Evolutionary conservation across 2,888 invertebrate species (phyloP), one percentile per base, ranked within the genome.

Genomic region (Drosophila austrosaltans): DNA sequence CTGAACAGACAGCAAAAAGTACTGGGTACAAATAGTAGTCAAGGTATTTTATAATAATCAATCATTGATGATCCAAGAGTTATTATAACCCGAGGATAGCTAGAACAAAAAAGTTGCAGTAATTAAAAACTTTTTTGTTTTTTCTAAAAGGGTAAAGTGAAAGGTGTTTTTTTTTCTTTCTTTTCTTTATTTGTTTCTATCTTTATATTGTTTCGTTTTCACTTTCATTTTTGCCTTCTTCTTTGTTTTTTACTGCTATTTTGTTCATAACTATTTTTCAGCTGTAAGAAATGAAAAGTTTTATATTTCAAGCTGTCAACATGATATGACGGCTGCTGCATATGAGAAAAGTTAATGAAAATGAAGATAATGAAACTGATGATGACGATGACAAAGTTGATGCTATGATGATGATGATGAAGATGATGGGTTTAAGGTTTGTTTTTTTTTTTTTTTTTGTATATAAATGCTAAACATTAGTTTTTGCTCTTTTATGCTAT

Each of bases 121-220:
- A 76, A 77, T 77, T 77, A 73, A 76, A 77, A 77, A 73, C 56
- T 65, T 72, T 77, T 69, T 48, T 63, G 8, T 48, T 48, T 20
- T 25, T 25, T 12, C 22, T 57, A 20, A 36, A 32, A 36, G 22
- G 22, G 48, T 48, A 48, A 25, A 25, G 48, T 48, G 10, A 48
- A 48, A 25, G 48, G 10, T 48, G 22, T 48, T 48, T 48, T 30
- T 30, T 48, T 48, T 48, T 48, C 25, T 25, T 25, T 48, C 10
- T 48, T 22, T 25, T 16, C 16, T 16, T 16, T 16, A 16, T 16
- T 16, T 16, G 16, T 48, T 48, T 48, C 48, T 25, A 48, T 48
- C 22, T 48, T 25, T 25, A 25, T 48, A 48, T 22, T 48, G 48
- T 48, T 48, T 48, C 5, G 25, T 25, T 48, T 25, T 48, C 48